Base-by-base conservation (phyloP, 2,888 invertebrate genomes). In the Harpalus rufipes region DNA sequence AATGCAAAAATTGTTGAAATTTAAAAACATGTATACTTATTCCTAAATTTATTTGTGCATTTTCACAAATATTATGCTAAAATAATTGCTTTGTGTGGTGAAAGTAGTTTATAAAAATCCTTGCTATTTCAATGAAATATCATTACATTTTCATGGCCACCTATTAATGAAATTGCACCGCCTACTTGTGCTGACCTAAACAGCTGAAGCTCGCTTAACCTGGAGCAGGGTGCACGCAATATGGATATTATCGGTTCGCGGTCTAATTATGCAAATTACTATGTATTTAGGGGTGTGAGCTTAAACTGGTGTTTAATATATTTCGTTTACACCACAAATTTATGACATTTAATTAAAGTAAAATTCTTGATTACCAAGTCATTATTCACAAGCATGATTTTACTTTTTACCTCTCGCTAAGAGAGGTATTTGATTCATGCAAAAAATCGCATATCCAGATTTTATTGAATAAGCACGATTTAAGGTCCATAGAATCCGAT, bases 91-190 rank as follows among this genome's bases (percentile, higher is more conserved):
- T 4, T 32, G 32, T 12, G 44, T 4, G 4, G 44, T 6, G 44
- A 51, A 12, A 51, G 12, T 44, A 10, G 44, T 51, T 51, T 12
- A 51, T 51, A 51, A 51, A 0, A 51, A 51, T 12, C 25, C 63
- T 63, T 63, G 63, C 21, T 25, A 63, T 14, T 16, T 18, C 2
- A 8, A 25, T 12, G 39, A 68, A 68, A 32, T 39, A 41, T 12
- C 16, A 12, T 8, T 44, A 56, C 56, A 8, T 76, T 76, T 44
- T 56, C 76, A 56, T 21, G 78, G 32, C 32, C 21, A 56, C 32
- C 78, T 78, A 78, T 78, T 78, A 78, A 56, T 58, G 16, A 78
- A 78, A 78, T 78, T 78, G 78, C 58, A n/a, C 5, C 10, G 44
- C 44, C 2, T 51, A 1, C 78, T 51, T 78, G 8, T n/a, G 51